Evolutionary conservation across 2,797 vertebrate genomes (phyloP).

Genomic region (Mormyrus proboscirostris): DNA sequence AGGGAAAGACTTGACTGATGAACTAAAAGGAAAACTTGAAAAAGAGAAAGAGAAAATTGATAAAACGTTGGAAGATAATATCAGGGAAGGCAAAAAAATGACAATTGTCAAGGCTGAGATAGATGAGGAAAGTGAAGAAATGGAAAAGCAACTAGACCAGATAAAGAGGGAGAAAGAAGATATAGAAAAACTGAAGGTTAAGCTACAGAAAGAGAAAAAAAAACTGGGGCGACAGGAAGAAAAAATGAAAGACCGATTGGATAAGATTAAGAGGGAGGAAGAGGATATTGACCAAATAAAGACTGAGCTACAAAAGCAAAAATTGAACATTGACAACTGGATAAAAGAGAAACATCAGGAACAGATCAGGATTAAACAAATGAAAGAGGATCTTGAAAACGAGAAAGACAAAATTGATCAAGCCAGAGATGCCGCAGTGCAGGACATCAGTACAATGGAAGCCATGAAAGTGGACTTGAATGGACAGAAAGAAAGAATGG

Average conservation of each 20-base stretch:
- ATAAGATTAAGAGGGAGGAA: background rate
- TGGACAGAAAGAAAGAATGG: background rate
- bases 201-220: background rate
- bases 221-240: background rate
- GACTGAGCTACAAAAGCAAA: background rate
- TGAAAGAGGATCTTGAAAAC: background rate
- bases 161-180: background rate
- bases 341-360: background rate
- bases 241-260: background rate
- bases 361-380: background rate
- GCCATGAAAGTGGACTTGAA: background rate
- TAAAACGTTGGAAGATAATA: background rate
- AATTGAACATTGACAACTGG: background rate
- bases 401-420: background rate
- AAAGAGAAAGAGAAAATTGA: background rate
- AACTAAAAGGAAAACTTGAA: background rate
- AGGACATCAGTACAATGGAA: background rate
- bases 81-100: background rate
- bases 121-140: background rate
- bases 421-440: background rate
- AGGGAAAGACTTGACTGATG: background rate
- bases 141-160: background rate
- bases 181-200: background rate
- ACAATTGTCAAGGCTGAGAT: background rate
- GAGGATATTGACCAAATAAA: background rate